These are phyloP conservation scores for Coccyzus lansbergi DNA, from an alignment of 2,797 vertebrate genomes.

Conservation along the genomic window DNA sequence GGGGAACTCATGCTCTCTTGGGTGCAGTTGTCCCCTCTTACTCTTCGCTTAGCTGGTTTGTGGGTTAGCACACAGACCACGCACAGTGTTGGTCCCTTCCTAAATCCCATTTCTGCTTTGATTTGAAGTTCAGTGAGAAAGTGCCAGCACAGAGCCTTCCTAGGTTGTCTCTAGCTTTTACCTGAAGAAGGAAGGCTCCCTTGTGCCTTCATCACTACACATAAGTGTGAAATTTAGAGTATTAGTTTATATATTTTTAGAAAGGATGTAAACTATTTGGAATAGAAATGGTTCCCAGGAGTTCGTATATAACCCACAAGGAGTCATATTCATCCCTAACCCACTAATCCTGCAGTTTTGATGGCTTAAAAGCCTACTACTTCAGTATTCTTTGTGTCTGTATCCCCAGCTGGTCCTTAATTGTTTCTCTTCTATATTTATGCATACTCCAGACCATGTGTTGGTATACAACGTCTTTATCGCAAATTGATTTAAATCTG, in stretches of 20 bases:
- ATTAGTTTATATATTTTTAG: constrained; percentile 51
- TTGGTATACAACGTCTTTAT: constrained; percentile 57
- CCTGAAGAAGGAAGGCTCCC: constrained; percentile 45
- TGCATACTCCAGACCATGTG: constrained; percentile 1
- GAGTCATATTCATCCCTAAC: constrained; percentile 37
- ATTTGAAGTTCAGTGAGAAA: not conserved
- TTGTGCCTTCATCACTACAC: constrained; percentile 19
- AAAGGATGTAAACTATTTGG: constrained; percentile 35
- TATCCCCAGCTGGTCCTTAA: constrained; percentile 51
- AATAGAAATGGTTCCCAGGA: constrained; percentile 41
- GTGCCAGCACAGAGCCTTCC: not conserved
- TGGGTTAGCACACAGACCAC: not conserved
- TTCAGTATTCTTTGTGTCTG: constrained; percentile 25
- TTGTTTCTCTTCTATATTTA: constrained; percentile 53
- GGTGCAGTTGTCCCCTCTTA: not conserved
- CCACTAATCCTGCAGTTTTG: constrained; percentile 44
- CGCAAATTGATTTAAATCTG: constrained; percentile 64
- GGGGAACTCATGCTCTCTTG: not conserved
- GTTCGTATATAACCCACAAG: not conserved
- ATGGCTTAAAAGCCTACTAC: constrained; percentile 49
- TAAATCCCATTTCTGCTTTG: not conserved
- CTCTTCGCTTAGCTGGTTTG: not conserved
- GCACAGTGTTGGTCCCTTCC: not conserved
- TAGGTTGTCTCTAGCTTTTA: constrained; percentile 10
- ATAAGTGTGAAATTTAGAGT: constrained; percentile 13